Evolutionary conservation across 2,888 invertebrate species (phyloP), one percentile per base, ranked within the genome.

Genomic region (Pharmacophagus antenor): DNA sequence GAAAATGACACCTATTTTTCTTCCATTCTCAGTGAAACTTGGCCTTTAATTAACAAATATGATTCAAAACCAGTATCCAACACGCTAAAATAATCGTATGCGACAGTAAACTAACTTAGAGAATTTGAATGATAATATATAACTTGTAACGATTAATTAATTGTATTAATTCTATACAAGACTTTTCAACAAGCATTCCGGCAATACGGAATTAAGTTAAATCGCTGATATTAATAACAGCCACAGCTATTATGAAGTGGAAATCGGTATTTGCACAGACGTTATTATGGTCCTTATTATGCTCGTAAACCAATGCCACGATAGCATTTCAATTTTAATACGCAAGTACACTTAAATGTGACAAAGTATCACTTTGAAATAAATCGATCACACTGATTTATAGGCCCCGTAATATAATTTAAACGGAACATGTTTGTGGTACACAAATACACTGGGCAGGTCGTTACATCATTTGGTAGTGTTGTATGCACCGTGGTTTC

Each of bases 321-420:
- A 54, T 47, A 63, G 57, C 42, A 55, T 63, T 51, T 54, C 54
- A 51, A 56, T 60, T 60, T 54, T 62, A n/a, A 56, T 56, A 62
- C 49, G 41, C 51, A 53, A 54, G 62, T 51, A 47, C 67, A 63
- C 61, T 63, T 67, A 76, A 79, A 79, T 78, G 77, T 83, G 84
- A 84, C 83, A 84, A 81, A 83, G 78, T 85, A 80, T 77, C 76
- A 78, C 77, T 79, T 76, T 73, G 74, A 72, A 76, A 82, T 82
- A 80, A 82, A 80, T 78, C 72, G 73, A 74, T 68, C 69, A 70
- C 64, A 63, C 70, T 75, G 80, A 85, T 86, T 86, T 85, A 87
- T 87, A 77, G 78, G 70, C 65, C 76, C 71, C 71, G 72, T 70
- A 70, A 73, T 81, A 77, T 80, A 84, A 86, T 84, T 83, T 81